phyloP scores from a whole-genome alignment of 2,113 vertebrate genomes.

The Willisornis vidua region DNA sequence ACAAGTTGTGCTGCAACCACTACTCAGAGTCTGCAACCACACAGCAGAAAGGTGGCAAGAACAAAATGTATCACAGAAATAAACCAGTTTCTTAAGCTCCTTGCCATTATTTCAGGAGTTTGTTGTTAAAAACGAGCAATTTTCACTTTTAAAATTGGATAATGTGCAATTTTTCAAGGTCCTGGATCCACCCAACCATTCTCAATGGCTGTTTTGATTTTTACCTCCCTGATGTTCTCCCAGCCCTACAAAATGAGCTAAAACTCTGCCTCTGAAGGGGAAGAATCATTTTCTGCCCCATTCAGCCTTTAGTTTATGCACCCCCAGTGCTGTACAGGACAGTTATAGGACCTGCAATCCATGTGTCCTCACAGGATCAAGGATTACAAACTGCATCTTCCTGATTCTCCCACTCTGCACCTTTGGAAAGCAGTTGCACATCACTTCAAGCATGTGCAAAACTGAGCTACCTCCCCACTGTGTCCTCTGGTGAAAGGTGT shows the following conservation, averaged over 20 bases:
- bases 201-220: not conserved
- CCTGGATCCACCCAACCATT: not conserved
- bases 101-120: not conserved
- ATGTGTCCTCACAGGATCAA: not conserved
- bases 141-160: not conserved
- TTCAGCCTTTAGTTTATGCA: not conserved
- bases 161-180: not conserved
- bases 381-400: not conserved
- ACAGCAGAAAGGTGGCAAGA: not conserved
- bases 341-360: not conserved
- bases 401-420: not conserved
- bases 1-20: not conserved
- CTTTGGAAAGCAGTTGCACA: not conserved
- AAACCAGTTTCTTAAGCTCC: not conserved
- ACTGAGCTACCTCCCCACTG: not conserved
- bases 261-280: not conserved
- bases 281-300: not conserved
- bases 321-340: not conserved
- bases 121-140: not conserved
- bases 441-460: not conserved
- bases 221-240: not conserved
- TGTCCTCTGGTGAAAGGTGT: not conserved
- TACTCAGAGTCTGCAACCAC: not conserved
- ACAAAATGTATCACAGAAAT: not conserved
- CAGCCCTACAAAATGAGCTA: not conserved